Conservation (phyloP, 2,797 vertebrate genomes). For the Tokudaia muenninki region DNA sequence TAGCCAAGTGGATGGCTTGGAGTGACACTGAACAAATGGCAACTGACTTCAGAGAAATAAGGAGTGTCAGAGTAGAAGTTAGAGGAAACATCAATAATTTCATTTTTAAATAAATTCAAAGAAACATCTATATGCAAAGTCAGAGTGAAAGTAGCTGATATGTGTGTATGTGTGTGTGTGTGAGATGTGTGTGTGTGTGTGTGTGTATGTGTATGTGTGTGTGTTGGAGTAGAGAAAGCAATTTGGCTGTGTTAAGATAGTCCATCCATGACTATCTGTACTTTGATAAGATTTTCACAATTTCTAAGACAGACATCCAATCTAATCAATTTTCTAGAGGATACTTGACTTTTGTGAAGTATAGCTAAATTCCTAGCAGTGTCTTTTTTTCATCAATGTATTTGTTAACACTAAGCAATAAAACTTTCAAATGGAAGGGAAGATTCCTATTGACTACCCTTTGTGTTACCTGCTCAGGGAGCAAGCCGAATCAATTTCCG, state of each 20-base stretch:
- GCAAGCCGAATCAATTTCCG: slow-evolving; percentile 33
- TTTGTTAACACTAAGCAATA: slow-evolving; percentile 59
- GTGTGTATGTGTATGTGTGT: no score
- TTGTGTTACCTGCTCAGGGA: not conserved
- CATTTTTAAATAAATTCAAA: slow-evolving; percentile 44
- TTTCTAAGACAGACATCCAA: slow-evolving; percentile 33
- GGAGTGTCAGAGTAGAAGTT: not conserved
- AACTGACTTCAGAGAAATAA: not conserved
- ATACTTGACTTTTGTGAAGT: not conserved
- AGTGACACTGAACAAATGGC: not conserved
- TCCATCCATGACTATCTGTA: not conserved
- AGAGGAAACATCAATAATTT: not conserved
- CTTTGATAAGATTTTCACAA: not conserved
- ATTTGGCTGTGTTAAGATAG: not conserved
- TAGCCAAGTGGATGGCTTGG: not conserved
- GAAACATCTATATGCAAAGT: not conserved
- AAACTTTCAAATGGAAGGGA: slow-evolving; percentile 3
- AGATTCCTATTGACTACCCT: slow-evolving; percentile 16
- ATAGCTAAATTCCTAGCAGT: not conserved
- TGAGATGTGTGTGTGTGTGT: no score
- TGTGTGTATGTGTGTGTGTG: no score
- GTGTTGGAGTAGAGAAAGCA: not conserved
- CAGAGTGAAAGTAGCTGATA: not conserved
- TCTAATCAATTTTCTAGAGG: slow-evolving; percentile 35
- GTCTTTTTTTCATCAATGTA: slow-evolving; percentile 31